phyloP scores from a whole-genome alignment of 2,113 vertebrate genomes.

The Oceanites oceanicus region DNA sequence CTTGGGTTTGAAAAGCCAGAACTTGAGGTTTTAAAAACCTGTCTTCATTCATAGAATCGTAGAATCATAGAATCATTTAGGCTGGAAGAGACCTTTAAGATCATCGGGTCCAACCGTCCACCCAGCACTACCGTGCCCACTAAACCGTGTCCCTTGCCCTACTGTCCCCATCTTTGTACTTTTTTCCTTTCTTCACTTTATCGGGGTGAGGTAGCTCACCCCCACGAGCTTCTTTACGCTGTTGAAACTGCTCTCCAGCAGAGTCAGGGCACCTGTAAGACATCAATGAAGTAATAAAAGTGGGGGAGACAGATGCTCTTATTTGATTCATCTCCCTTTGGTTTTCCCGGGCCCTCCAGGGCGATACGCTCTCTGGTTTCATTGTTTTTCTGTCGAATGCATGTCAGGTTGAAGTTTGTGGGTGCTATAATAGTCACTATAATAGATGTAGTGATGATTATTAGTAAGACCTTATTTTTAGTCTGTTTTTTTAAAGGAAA shows the following conservation, averaged over 20 bases:
- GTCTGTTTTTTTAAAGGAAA: background rate
- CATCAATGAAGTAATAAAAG: background rate
- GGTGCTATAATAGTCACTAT: background rate
- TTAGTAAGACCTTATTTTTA: background rate
- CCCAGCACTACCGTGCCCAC: too few relatives aligned
- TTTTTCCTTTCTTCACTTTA: background rate
- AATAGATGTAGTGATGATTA: background rate
- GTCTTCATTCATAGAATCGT: background rate
- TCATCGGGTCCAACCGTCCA: too few relatives aligned
- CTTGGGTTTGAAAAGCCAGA: background rate
- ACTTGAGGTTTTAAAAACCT: background rate
- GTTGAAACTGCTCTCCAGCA: background rate
- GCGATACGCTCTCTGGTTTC: background rate
- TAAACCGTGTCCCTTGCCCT: too few relatives aligned
- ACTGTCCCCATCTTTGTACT: background rate
- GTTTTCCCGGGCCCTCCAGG: background rate
- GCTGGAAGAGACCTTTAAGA: too few relatives aligned
- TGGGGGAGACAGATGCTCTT: background rate
- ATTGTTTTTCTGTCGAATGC: rapidly evolving
- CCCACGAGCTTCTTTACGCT: rapidly evolving
- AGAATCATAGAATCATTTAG: too few relatives aligned
- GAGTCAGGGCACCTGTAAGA: background rate
- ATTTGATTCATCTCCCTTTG: background rate
- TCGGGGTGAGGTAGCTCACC: rapidly evolving
- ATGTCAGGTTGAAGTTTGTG: rapidly evolving